Conservation (phyloP, 1,140 invertebrate species). For the Lordiphosa collinella region DNA sequence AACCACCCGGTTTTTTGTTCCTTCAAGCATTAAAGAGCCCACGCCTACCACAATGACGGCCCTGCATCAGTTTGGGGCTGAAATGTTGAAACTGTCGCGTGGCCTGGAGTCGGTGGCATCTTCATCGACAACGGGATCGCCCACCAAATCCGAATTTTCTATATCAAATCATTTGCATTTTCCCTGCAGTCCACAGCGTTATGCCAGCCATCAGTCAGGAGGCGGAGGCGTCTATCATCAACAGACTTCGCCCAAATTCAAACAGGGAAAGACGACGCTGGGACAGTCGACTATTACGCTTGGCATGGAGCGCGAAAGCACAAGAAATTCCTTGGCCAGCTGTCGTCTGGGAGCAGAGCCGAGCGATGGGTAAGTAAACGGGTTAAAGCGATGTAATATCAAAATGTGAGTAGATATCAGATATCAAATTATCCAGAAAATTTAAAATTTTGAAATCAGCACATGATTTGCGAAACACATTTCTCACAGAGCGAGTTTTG, state of each 20-base stretch:
- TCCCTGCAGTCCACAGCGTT: constrained; percentile 60
- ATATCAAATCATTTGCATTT: constrained; percentile 64
- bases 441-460: no score
- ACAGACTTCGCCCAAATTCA: constrained; percentile 47
- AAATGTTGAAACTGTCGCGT: constrained; percentile 89
- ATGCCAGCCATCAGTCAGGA: constrained; percentile 33
- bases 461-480: no score
- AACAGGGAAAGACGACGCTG: constrained; percentile 32
- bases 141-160: constrained; percentile 77
- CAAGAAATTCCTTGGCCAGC: constrained; percentile 61
- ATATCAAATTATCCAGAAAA: no score
- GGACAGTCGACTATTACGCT: constrained; percentile 41
- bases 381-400: no score
- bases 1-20: constrained; percentile 1
- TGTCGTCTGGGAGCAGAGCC: constrained; percentile 55
- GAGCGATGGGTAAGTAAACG: constrained; percentile 66
- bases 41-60: constrained; percentile 89
- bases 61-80: constrained; percentile 89
- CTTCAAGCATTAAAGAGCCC: constrained; percentile 81
- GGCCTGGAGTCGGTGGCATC: constrained; percentile 84
- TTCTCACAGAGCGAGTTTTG: no score
- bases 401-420: no score
- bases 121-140: constrained; percentile 79
- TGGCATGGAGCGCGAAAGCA: constrained; percentile 58
- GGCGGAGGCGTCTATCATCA: constrained; percentile 29